These are phyloP conservation scores for Crotalus horridus DNA, from an alignment of 2,113 vertebrate genomes.

Conservation along the genomic window DNA sequence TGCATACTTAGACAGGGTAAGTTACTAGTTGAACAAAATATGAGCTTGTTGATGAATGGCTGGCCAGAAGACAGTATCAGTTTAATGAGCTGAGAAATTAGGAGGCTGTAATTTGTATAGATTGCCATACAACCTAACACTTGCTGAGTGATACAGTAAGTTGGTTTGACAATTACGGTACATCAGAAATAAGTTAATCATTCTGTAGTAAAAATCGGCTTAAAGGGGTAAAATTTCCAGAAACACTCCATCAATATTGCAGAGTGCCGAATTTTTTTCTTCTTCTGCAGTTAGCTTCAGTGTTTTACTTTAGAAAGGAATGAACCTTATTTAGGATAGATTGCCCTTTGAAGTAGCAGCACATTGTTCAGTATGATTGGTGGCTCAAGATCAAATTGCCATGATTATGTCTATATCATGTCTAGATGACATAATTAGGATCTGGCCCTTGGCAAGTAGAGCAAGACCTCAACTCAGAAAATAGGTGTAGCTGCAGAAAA, in stretches of 20 bases:
- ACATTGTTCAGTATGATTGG: not conserved
- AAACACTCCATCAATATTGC: not conserved
- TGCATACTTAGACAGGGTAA: conserved; percentile 51
- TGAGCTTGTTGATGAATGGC: conserved; percentile 67
- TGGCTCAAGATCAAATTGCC: too few species aligned
- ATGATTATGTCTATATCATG: not conserved
- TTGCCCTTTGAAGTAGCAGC: not conserved
- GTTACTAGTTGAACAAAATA: conserved; percentile 58
- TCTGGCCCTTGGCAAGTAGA: not conserved
- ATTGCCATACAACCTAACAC: conserved; percentile 70
- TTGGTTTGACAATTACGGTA: conserved; percentile 67
- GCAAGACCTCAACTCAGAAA: not conserved
- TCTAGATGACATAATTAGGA: not conserved
- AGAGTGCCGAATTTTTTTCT: not conserved
- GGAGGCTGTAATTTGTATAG: conserved; percentile 70
- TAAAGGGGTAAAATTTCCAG: not conserved
- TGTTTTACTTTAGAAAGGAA: not conserved
- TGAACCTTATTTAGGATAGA: not conserved
- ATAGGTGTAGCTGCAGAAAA: not conserved
- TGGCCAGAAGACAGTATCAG: conserved; percentile 61
- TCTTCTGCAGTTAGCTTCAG: not conserved
- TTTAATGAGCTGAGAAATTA: conserved; percentile 65
- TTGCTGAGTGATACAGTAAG: conserved; percentile 63
- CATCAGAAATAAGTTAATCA: conserved; percentile 61
- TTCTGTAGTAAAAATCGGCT: not conserved